Percentiles rank a stretch among this genome's conserved stretches.
Conservation (phyloP, 2,888 invertebrate species). For the Euplagia quadripunctaria region DNA sequence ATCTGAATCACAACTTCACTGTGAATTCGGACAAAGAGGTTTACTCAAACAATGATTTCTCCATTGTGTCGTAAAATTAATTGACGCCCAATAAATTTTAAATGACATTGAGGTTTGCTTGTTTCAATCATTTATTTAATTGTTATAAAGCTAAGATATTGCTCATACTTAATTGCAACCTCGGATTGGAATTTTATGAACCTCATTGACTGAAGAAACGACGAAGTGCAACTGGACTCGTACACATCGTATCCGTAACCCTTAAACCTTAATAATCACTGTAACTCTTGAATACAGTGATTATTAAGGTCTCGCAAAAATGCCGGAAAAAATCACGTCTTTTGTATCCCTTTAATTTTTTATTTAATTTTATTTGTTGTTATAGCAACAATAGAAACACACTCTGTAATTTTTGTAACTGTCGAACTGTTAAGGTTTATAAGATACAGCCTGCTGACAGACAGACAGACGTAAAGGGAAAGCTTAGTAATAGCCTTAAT, state of each 20-base stretch:
- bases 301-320: neutral
- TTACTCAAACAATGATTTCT: constrained; percentile 2
- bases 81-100: neutral
- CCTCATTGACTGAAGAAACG: no score
- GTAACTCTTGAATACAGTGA: no score
- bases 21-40: neutral
- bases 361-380: neutral
- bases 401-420: neutral
- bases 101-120: neutral
- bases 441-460: neutral
- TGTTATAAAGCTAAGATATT: no score
- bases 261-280: no score
- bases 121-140: no score
- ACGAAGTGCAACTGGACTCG: no score
- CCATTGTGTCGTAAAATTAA: neutral
- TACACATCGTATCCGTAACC: no score
- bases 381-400: neutral
- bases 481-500: no score
- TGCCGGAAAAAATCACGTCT: neutral
- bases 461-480: neutral
- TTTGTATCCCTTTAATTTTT: neutral
- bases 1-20: no score
- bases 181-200: no score
- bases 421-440: neutral
- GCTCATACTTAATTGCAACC: no score